These are phyloP conservation scores for Serranochromis macrocephalus DNA, from an alignment of 2,113 vertebrate genomes.

Conservation along the genomic window DNA sequence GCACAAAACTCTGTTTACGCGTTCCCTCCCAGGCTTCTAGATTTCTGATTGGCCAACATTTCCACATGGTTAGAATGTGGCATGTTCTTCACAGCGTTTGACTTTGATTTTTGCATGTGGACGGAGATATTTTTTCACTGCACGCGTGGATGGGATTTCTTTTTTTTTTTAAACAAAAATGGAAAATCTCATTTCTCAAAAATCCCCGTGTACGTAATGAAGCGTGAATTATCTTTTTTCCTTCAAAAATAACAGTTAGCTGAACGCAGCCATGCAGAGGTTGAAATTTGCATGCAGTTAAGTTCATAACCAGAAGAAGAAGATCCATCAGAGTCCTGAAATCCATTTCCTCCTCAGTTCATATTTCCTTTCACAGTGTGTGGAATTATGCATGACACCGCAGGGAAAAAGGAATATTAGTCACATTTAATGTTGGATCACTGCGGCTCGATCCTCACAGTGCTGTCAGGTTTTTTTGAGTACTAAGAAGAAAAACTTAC, in stretches of 20 bases:
- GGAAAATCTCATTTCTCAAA: not conserved
- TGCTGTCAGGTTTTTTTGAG: not conserved
- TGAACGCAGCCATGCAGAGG: not conserved
- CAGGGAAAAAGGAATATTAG: not conserved
- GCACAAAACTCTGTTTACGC: not conserved
- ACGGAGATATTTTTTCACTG: accelerated
- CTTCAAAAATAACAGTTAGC: not conserved
- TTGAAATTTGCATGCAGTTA: not conserved
- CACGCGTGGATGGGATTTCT: accelerated
- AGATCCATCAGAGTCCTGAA: not conserved
- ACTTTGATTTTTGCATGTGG: not conserved
- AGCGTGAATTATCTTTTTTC: accelerated
- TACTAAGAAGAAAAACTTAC: not conserved
- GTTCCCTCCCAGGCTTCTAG: not conserved
- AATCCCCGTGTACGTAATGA: accelerated
- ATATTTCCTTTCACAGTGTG: not conserved
- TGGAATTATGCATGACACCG: slow-evolving; percentile 23
- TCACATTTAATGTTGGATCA: not conserved
- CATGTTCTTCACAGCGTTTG: not conserved
- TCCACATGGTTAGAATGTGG: not conserved
- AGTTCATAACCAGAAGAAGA: not conserved
- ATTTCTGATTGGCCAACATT: not conserved
- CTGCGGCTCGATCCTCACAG: not conserved
- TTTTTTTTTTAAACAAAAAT: accelerated
- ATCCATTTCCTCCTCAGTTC: not conserved